These are phyloP conservation scores for Aphaenogaster floridana DNA, from an alignment of 1,140 invertebrate genomes.

Conservation along the genomic window DNA sequence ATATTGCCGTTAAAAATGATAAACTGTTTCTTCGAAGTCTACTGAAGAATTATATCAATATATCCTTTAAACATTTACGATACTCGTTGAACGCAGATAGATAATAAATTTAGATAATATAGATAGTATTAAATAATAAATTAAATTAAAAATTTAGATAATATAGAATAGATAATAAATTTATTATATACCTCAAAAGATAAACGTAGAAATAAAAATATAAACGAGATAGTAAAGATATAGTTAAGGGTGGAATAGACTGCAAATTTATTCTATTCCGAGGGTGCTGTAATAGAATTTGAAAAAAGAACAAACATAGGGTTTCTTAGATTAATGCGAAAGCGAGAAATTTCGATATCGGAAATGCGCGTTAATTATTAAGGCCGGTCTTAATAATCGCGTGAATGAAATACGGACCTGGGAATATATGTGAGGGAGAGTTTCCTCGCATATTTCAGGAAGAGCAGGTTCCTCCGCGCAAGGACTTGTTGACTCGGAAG, in stretches of 20 bases:
- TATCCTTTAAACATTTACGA: not conserved
- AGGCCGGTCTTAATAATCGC: not conserved
- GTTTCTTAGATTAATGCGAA: not conserved
- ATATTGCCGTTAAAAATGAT: not conserved
- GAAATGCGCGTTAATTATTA: constrained; percentile 27
- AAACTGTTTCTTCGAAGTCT: not conserved
- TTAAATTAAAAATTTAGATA: no score
- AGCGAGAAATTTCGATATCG: not conserved
- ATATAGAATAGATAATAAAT: not conserved
- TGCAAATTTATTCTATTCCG: not conserved
- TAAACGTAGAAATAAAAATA: constrained; percentile 3
- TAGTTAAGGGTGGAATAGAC: not conserved
- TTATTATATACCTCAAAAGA: not conserved
- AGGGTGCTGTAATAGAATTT: not conserved
- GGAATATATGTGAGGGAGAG: not conserved
- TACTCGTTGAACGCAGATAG: not conserved
- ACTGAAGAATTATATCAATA: not conserved
- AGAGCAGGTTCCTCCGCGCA: not conserved
- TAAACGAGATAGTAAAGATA: not conserved
- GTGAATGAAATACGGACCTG: not conserved
- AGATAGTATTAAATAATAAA: no score
- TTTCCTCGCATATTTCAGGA: constrained; percentile 13
- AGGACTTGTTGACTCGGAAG: constrained; percentile 57
- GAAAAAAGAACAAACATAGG: not conserved
- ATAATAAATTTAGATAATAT: no score